Conservation (phyloP, 1,140 invertebrate species). For the Magallana angulata region DNA sequence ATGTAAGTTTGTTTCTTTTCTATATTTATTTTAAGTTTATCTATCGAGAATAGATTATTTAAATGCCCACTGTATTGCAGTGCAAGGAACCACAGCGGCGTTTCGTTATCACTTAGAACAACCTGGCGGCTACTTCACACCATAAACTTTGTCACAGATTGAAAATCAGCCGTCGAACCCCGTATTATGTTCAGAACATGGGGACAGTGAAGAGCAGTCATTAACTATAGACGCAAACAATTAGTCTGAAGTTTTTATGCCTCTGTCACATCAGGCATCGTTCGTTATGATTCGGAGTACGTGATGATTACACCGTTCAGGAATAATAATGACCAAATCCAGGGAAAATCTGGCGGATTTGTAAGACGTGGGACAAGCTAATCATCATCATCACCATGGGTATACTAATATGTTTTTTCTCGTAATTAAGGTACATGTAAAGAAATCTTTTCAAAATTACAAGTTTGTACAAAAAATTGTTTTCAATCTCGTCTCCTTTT, state of each 20-base stretch:
- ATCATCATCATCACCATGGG: no score
- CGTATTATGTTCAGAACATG: background rate
- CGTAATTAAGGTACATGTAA: no score
- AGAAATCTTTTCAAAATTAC: no score
- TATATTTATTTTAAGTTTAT: no score
- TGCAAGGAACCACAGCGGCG: background rate
- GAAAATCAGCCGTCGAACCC: background rate
- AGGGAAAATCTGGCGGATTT: background rate
- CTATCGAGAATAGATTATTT: no score
- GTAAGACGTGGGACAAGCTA: no score
- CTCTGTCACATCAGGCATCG: background rate
- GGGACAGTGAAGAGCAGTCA: background rate
- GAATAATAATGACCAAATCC: background rate
- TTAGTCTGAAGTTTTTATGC: background rate
- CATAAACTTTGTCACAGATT: background rate
- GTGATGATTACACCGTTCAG: background rate
- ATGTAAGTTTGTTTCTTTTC: no score
- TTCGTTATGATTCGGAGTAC: background rate
- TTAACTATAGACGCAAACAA: background rate
- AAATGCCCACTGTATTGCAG: no score
- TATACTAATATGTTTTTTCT: no score
- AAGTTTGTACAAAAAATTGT: no score
- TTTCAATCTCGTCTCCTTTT: background rate
- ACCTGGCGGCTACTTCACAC: background rate
- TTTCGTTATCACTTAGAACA: background rate